Percentiles rank a stretch among this genome's conserved stretches.
Conservation (phyloP, 2,888 invertebrate genomes). For the Phrixothrix hirtus region DNA sequence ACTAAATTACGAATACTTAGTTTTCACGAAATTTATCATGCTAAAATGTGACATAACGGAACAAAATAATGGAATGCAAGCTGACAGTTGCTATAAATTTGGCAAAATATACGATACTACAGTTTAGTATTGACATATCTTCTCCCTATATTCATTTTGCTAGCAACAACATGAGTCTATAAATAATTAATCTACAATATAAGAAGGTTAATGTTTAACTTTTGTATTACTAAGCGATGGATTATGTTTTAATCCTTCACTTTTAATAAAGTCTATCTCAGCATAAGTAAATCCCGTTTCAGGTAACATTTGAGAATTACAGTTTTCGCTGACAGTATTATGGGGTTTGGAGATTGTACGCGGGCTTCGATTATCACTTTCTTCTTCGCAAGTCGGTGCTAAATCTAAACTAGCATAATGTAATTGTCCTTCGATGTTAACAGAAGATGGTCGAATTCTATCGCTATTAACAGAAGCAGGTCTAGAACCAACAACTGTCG, state of each 20-base stretch:
- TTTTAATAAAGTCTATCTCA: slow-evolving; percentile 78
- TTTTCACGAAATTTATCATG: too few species aligned
- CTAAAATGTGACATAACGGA: too few species aligned
- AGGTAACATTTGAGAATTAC: slow-evolving; percentile 27
- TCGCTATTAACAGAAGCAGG: slow-evolving; percentile 34
- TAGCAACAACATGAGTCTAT: slow-evolving; percentile 24
- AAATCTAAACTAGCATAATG: slow-evolving; percentile 71
- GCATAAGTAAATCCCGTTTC: slow-evolving; percentile 68
- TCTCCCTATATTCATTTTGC: too few species aligned
- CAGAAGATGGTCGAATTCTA: slow-evolving; percentile 42
- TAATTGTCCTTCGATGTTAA: slow-evolving; percentile 57
- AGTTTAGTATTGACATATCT: too few species aligned
- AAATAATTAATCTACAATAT: slow-evolving; percentile 29
- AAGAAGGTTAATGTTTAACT: slow-evolving; percentile 42
- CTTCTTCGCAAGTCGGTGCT: slow-evolving; percentile 54
- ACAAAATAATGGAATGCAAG: too few species aligned
- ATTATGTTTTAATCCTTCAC: slow-evolving; percentile 56
- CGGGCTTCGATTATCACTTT: slow-evolving; percentile 45
- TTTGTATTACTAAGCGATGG: slow-evolving; percentile 41
- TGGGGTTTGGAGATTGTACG: slow-evolving; percentile 33
- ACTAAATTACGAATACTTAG: too few species aligned
- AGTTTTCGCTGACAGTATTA: slow-evolving; percentile 27
- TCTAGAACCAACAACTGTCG: slow-evolving; percentile 48
- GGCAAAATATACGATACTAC: too few species aligned
- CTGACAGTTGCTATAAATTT: too few species aligned